Evolutionary conservation across 2,888 invertebrate genomes (phyloP), one percentile per base, ranked within the genome.

Genomic region (Sinhomidia bicolor): DNA sequence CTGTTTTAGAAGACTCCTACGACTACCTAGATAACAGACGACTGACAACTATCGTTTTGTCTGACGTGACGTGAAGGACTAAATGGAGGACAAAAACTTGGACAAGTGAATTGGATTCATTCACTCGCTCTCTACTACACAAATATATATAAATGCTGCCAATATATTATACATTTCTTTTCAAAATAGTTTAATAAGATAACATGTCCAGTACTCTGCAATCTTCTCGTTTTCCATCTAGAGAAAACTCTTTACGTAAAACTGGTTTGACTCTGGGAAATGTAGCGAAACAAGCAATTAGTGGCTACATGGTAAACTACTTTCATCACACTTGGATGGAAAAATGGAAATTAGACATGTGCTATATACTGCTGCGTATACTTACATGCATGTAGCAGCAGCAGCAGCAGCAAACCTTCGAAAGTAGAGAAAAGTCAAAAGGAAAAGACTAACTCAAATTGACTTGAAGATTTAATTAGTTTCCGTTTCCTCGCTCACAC

Each of bases 381-480:
- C 41, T 10, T 9, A 62, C 20, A 9, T 57, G 12, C 7, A 14
- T 32, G n/a, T 32, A 65, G n/a, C 62, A 1, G 5, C 41, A 10
- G 41, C 41, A 7, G 41, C n/a, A n/a, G n/a, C n/a, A 1, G 12
- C 17, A 23, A 60, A 23, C 26, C 23, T 17, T 54, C 23, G n/a
- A n/a, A n/a, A n/a, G n/a, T n/a, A n/a, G n/a, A n/a, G n/a, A 4
- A 4, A 12, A 60, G 14, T 23, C 9, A 10, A 60, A 26, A 20
- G 54, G 54, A 54, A 10, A 26, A 60, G 57, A 60, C 57, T n/a
- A 29, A 20, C 65, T 62, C 65, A 57, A 65, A 44, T 44, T 26
- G 65, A 65, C 81, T 81, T 74, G 41, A 74, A 74, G 74, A 84
- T 84, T 84, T 84, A 84, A 84, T 84, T 84, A 84, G 36, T 62